Evolutionary conservation across 2,113 vertebrate genomes (phyloP), one percentile per base, ranked within the genome.

Genomic region (Elaphurus davidianus): DNA sequence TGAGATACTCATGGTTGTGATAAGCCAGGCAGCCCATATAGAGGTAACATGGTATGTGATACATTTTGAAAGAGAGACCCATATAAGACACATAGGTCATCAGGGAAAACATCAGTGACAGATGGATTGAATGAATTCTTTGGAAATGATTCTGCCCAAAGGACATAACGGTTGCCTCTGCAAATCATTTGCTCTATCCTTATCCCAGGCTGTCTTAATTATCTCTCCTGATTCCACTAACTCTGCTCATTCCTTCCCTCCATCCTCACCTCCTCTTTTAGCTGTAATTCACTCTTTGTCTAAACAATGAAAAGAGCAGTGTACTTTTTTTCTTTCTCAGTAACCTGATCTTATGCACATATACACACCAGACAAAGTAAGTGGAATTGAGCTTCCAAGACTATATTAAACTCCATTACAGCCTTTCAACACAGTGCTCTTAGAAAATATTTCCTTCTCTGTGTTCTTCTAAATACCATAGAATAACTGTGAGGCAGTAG

Each of bases 291-390:
- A 87, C 47, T 87, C 87, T 95, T 96, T 90, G 71, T 95, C 82
- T 94, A 64, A 74, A 83, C 82, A 59, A 50, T 91, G 96, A 93
- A 97, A 98, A 91, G 71, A 87, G 47, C 89, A 87, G 15, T 88
- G 43, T 88, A n/a, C 74, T 64, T 92, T 90, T 64, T 76, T 60
- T 90, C 27, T 88, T 95, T 88, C 90, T 92, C 55, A 87, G 92
- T 92, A 98, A 98, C 25, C 50, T 96, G 88, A 97, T 93, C 90
- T 60, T 88, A 23, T 30, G 30, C 89, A 89, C 87, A 76, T 89
- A 82, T 33, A 95, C 19, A 11, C 78, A 67, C 85, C 36, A 92
- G 87, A 97, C 90, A 92, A 89, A 88, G 83, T 59, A 94, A 95
- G 82, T 87, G 71, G 25, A 94, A 52, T 2, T 71, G 82, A 94